Conservation (phyloP, 2,888 invertebrate species). For the Gandaritis pyraliata region DNA sequence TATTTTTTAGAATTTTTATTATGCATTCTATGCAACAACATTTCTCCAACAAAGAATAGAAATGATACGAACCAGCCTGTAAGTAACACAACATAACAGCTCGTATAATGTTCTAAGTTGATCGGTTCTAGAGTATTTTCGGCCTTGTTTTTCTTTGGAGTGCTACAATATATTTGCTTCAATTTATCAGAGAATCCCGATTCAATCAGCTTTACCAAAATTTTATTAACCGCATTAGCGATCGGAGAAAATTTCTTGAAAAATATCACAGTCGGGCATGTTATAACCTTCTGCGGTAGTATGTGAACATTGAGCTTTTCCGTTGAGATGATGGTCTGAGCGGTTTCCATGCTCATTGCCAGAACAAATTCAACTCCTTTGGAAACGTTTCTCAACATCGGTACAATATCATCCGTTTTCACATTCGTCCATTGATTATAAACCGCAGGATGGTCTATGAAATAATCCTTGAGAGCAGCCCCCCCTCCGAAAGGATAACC, state of each 20-base stretch:
- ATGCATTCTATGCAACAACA: constrained; percentile 46
- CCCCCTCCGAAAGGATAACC: constrained; percentile 67
- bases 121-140: constrained; percentile 50
- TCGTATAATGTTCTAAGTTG: constrained; percentile 61
- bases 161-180: constrained; percentile 50
- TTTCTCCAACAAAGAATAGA: constrained; percentile 58
- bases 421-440: constrained; percentile 60
- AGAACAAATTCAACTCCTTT: constrained; percentile 62
- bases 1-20: constrained; percentile 5
- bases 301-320: constrained; percentile 55
- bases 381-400: constrained; percentile 52
- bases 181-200: constrained; percentile 61
- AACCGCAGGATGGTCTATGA: constrained; percentile 56
- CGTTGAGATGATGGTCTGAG: constrained; percentile 48
- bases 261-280: constrained; percentile 62
- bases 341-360: constrained; percentile 60
- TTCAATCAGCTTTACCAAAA: constrained; percentile 59
- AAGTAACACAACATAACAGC: constrained; percentile 64
- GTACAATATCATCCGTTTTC: constrained; percentile 50
- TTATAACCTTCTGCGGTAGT: constrained; percentile 55
- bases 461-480: constrained; percentile 64
- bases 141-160: constrained; percentile 16
- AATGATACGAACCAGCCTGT: constrained; percentile 61
- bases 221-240: constrained; percentile 49
- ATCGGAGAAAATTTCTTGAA: constrained; percentile 71